Evolutionary conservation across 2,888 invertebrate genomes (phyloP).

Genomic region (Oscheius sp.): DNA sequence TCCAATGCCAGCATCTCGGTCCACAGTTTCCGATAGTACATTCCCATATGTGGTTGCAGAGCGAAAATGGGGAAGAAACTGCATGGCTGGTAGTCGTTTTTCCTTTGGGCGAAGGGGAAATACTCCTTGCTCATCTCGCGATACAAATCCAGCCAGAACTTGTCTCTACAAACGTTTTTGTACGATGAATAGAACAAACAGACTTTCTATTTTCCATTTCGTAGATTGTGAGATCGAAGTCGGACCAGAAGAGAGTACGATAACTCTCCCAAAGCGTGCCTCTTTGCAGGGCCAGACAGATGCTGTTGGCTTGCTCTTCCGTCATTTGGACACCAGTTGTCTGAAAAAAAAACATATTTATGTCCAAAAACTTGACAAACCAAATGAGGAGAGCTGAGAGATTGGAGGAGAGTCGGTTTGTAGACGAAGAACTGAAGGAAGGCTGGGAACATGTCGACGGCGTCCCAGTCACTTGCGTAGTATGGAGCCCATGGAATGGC

Average conservation of each 20-base stretch:
- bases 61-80: slow-evolving; percentile 86
- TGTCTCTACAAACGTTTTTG: slow-evolving; percentile 74
- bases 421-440: slow-evolving; percentile 78
- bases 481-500: slow-evolving; percentile 66
- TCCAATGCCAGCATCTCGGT: slow-evolving; percentile 72
- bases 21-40: slow-evolving; percentile 72
- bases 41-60: slow-evolving; percentile 75
- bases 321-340: slow-evolving; percentile 56
- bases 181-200: slow-evolving; percentile 8
- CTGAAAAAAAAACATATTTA: slow-evolving; percentile 41
- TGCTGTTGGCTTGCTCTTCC: slow-evolving; percentile 59
- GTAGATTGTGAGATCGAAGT: slow-evolving; percentile 68
- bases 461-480: slow-evolving; percentile 87
- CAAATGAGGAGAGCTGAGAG: slow-evolving; percentile 64
- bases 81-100: slow-evolving; percentile 85
- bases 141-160: slow-evolving; percentile 87
- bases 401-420: slow-evolving; percentile 66
- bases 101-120: slow-evolving; percentile 82
- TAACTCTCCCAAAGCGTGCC: slow-evolving; percentile 71
- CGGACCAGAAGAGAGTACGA: slow-evolving; percentile 71
- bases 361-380: slow-evolving; percentile 37
- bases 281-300: slow-evolving; percentile 62
- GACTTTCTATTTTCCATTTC: slow-evolving; percentile 71
- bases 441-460: slow-evolving; percentile 85
- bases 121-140: slow-evolving; percentile 85